Conservation (phyloP, 2,797 vertebrate genomes). For the Cirrhinus mrigala region DNA sequence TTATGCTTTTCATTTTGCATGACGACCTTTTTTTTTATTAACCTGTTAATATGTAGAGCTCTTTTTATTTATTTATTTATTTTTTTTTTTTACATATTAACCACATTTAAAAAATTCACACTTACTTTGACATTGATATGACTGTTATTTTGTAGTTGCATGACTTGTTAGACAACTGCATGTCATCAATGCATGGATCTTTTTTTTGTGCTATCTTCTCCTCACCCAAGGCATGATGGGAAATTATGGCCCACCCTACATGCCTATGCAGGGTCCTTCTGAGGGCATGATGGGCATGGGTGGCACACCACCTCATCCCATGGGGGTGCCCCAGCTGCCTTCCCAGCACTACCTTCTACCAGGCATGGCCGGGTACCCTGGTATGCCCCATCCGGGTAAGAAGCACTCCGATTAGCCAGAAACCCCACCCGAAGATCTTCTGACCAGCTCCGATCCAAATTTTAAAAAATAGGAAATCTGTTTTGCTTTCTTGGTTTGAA, state of each 20-base stretch:
- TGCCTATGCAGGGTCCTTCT: conserved; percentile 98
- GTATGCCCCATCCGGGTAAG: conserved; percentile 98
- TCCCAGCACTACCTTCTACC: conserved; percentile 89
- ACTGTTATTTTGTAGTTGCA: conserved; percentile 35
- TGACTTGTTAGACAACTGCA: conserved; percentile 84
- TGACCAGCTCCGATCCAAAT: not conserved
- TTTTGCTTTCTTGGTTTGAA: not conserved
- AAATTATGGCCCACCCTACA: conserved; percentile 97
- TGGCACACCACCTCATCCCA: conserved; percentile 94
- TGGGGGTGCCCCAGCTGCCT: conserved; percentile 89
- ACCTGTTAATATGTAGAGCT: conserved; percentile 31
- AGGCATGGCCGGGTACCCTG: conserved; percentile 94
- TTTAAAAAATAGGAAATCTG: not conserved
- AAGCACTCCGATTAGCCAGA: conserved; percentile 61
- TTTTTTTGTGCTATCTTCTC: conserved; percentile 64
- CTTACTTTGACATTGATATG: conserved; percentile 63
- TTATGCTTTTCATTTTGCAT: conserved; percentile 68
- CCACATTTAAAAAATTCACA: not conserved
- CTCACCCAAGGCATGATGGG: conserved; percentile 98
- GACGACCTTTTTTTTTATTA: conserved; percentile 60
- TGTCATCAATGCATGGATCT: conserved; percentile 98
- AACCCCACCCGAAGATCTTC: conserved; percentile 25
- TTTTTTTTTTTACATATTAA: conserved; percentile 4
- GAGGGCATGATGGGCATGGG: conserved; percentile 99
- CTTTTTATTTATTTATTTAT: no score